Conservation (phyloP, 2,797 vertebrate genomes). For the Propithecus deckenii region DNA sequence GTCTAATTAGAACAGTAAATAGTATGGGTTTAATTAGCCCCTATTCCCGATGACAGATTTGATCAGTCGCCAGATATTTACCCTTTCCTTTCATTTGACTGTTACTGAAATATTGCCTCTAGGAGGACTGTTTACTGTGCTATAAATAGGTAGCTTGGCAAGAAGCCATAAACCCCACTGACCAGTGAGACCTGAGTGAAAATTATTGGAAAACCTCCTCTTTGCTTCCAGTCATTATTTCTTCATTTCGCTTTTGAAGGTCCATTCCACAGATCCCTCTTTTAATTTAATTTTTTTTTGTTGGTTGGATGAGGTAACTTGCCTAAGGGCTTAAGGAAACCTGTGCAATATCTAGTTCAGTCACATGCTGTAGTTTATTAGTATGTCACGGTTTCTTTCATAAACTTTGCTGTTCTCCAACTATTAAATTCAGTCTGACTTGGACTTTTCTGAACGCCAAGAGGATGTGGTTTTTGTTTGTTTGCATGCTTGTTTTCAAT, state of each 20-base stretch:
- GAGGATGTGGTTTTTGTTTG: not conserved
- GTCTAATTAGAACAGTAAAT: constrained; percentile 76
- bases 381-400: constrained; percentile 72
- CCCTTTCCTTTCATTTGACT: constrained; percentile 76
- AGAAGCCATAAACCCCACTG: not conserved
- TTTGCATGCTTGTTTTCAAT: not conserved
- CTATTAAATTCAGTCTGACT: constrained; percentile 63
- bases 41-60: constrained; percentile 80
- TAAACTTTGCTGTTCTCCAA: constrained; percentile 62
- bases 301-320: constrained; percentile 46
- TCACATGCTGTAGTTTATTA: constrained; percentile 60
- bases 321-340: not conserved
- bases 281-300: constrained; percentile 30
- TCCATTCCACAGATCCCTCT: not conserved
- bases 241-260: constrained; percentile 48
- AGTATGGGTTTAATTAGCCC: constrained; percentile 80
- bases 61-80: constrained; percentile 81
- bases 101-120: constrained; percentile 76
- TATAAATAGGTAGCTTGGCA: constrained; percentile 40
- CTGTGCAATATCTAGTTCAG: not conserved
- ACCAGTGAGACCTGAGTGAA: not conserved
- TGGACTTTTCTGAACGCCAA: not conserved
- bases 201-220: constrained; percentile 25
- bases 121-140: constrained; percentile 65
- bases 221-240: constrained; percentile 24